A percentile compares a stretch with the other conserved stretches of the same genome.
phyloP scores from a whole-genome alignment of 2,113 vertebrate species.

The Pangasianodon hypophthalmus region DNA sequence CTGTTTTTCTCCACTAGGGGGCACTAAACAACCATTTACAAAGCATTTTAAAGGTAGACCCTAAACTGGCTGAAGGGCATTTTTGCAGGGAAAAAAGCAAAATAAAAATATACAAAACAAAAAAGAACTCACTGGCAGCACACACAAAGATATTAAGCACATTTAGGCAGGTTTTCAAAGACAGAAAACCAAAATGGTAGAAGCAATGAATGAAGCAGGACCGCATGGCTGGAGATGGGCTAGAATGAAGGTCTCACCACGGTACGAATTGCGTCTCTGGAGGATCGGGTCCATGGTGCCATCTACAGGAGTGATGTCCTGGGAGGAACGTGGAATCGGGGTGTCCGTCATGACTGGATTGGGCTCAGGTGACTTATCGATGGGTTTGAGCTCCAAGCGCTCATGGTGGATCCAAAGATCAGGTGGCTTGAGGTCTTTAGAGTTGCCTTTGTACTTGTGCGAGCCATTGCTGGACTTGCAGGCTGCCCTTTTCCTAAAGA shows the following conservation, averaged over 20 bases:
- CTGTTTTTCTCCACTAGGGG: conserved; percentile 45
- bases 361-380: conserved; percentile 95
- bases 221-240: background rate
- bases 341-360: conserved; percentile 97
- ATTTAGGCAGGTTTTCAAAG: conserved; percentile 9
- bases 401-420: conserved; percentile 99
- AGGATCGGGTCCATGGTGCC: conserved; percentile 86
- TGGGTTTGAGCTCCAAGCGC: conserved; percentile 93
- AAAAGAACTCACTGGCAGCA: background rate
- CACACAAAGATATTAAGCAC: conserved; percentile 7
- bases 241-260: conserved; percentile 74
- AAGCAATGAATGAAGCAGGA: conserved; percentile 25
- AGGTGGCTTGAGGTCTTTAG: conserved; percentile 96
- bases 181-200: conserved; percentile 13
- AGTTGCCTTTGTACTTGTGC: conserved; percentile 97
- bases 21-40: conserved; percentile 28
- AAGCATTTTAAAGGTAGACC: background rate
- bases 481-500: conserved; percentile 88
- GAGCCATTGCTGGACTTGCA: conserved; percentile 94
- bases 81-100: background rate
- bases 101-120: background rate
- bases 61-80: background rate
- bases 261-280: conserved; percentile 93
- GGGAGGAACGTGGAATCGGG: conserved; percentile 92
- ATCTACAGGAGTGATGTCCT: conserved; percentile 93